A percentile compares a stretch with the other conserved stretches of the same genome.
These are phyloP conservation scores for Mus spicilegus DNA, from an alignment of 2,113 vertebrate species.

Conservation along the genomic window DNA sequence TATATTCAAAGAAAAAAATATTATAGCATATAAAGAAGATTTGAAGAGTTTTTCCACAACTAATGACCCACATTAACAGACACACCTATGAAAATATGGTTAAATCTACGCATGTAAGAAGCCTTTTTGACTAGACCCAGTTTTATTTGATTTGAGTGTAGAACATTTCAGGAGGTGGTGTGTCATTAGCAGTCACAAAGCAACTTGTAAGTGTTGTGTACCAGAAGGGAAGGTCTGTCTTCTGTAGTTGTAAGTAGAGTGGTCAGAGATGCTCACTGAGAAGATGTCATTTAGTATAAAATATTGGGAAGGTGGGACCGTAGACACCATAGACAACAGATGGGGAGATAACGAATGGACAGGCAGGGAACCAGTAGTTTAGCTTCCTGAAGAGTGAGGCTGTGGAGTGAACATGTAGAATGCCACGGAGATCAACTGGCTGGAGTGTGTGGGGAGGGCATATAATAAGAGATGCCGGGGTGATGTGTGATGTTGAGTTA, in stretches of 20 bases:
- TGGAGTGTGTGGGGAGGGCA: neutral
- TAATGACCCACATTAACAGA: neutral
- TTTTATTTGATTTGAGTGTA: neutral
- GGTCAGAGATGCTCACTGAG: neutral
- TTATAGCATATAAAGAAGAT: neutral
- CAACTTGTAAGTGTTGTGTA: neutral
- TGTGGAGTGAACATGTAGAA: rapidly evolving
- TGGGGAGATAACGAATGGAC: neutral
- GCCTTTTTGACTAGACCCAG: neutral
- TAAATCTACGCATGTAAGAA: neutral
- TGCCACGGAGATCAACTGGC: neutral
- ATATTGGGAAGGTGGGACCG: neutral
- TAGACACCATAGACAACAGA: too few relatives aligned
- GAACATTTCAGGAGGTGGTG: neutral
- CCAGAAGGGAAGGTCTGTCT: neutral
- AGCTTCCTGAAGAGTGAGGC: neutral
- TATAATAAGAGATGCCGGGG: neutral
- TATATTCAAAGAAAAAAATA: neutral
- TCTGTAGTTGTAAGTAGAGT: neutral
- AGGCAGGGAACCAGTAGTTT: neutral
- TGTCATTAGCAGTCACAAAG: neutral
- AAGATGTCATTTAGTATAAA: neutral
- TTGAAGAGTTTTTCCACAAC: neutral
- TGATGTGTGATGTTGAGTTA: neutral
- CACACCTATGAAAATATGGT: neutral